A percentile compares a stretch with the other conserved stretches of the same genome.
Conservation (phyloP, 1,140 invertebrate species). For the Colletes gigas region DNA sequence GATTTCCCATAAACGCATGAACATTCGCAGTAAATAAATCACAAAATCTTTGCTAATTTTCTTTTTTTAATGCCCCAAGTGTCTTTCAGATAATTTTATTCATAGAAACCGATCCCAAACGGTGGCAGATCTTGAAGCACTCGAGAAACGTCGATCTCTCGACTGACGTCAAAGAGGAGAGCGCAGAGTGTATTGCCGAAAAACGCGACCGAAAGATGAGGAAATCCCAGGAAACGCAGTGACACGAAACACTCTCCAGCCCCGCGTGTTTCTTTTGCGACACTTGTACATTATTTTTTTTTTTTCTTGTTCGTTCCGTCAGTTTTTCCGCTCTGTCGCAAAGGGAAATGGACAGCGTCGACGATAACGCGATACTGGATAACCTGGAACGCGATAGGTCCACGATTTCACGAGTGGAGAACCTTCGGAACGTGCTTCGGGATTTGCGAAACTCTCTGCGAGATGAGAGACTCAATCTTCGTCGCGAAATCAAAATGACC, state of each 20-base stretch:
- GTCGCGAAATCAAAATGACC: conserved; percentile 41
- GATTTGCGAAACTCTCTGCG: conserved; percentile 37
- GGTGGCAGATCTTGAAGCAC: background rate
- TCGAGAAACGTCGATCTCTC: conserved; percentile 18
- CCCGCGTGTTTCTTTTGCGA: background rate
- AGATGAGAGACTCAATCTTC: conserved; percentile 47
- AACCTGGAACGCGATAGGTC: conserved; percentile 25
- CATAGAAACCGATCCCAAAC: background rate
- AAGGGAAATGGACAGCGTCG: conserved; percentile 27
- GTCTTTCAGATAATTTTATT: conserved; percentile 32
- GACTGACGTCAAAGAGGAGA: background rate
- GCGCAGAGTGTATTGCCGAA: background rate
- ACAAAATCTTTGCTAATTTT: too few relatives aligned
- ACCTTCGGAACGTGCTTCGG: conserved; percentile 4
- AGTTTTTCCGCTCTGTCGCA: background rate
- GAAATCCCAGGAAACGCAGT: conserved; percentile 4
- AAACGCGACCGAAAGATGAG: background rate
- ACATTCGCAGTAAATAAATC: too few relatives aligned
- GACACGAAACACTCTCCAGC: background rate
- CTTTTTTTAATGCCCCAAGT: too few relatives aligned
- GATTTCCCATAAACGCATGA: too few relatives aligned
- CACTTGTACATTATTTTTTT: background rate
- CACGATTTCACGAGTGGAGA: conserved; percentile 24
- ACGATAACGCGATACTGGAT: conserved; percentile 16
- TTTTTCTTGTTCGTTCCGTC: too few relatives aligned